These are phyloP conservation scores for Poliocrania exsul DNA, from an alignment of 2,797 vertebrate genomes.

Conservation along the genomic window DNA sequence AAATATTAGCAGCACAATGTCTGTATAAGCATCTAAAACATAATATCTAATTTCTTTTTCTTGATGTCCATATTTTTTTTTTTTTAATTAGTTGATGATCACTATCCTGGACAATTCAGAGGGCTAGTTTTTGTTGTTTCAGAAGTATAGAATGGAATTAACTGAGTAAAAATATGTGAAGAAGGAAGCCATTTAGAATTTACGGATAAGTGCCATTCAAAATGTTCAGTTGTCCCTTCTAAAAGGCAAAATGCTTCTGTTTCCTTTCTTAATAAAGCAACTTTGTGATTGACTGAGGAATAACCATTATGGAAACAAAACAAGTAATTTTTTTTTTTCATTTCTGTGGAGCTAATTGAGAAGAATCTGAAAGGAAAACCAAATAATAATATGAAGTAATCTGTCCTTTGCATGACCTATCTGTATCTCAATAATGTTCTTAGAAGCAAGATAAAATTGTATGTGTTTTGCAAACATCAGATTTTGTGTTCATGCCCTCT, in stretches of 20 bases:
- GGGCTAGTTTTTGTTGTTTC: not conserved
- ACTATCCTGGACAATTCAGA: not conserved
- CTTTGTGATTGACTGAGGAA: not conserved
- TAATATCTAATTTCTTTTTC: not conserved
- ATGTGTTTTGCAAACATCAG: not conserved
- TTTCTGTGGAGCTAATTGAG: not conserved
- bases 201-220: not conserved
- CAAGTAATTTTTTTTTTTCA: not conserved
- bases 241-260: not conserved
- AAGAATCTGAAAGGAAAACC: not conserved
- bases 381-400: not conserved
- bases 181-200: not conserved
- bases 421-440: not conserved
- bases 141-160: not conserved
- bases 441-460: not conserved
- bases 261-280: not conserved
- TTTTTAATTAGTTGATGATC: not conserved
- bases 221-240: not conserved
- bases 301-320: not conserved
- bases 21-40: not conserved
- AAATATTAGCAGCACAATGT: not conserved
- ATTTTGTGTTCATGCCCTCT: not conserved
- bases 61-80: not conserved
- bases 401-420: not conserved
- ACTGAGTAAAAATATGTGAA: not conserved